phyloP scores from a whole-genome alignment of 2,113 vertebrate genomes.

The Morone saxatilis region DNA sequence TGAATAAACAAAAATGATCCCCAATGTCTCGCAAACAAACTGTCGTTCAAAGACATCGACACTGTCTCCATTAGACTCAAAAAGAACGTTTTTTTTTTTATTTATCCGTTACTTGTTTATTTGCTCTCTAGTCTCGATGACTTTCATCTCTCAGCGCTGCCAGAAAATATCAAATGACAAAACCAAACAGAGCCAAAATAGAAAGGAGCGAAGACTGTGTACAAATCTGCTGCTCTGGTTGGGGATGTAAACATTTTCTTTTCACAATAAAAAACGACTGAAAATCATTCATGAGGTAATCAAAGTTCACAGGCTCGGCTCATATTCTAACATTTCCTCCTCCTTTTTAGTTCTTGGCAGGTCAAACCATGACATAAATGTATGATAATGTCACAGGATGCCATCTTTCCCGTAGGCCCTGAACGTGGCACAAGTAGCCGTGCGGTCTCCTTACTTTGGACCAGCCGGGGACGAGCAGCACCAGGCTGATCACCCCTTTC shows the following conservation, averaged over 20 bases:
- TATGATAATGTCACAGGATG: not conserved
- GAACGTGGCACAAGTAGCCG: not conserved
- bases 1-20: conserved; percentile 24
- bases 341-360: too few species aligned
- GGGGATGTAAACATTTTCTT: not conserved
- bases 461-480: conserved; percentile 86
- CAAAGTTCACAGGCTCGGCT: not conserved
- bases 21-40: conserved; percentile 19
- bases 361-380: not conserved
- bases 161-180: not conserved
- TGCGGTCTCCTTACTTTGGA: conserved; percentile 77
- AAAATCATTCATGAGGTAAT: not conserved
- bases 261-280: not conserved
- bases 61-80: not conserved
- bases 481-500: conserved; percentile 84
- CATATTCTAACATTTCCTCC: not conserved
- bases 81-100: not conserved
- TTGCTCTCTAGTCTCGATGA: not conserved
- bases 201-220: not conserved
- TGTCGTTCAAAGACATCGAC: not conserved
- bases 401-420: not conserved
- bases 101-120: conserved; percentile 16
- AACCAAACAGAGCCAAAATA: not conserved
- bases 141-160: not conserved
- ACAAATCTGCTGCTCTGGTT: not conserved